These are phyloP conservation scores for Corythornis vintsioides DNA, from an alignment of 2,113 vertebrate species.

Conservation along the genomic window DNA sequence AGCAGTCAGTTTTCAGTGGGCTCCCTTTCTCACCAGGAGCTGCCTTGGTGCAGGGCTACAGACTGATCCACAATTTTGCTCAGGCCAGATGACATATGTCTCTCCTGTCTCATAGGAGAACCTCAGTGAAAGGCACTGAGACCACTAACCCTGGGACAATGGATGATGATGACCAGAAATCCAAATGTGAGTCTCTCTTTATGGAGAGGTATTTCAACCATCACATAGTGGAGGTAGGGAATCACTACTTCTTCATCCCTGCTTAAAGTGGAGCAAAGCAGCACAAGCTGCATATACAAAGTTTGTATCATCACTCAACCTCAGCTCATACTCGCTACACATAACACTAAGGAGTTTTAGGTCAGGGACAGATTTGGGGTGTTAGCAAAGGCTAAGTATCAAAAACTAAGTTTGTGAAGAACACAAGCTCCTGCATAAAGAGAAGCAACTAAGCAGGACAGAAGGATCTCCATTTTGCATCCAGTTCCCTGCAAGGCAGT, in stretches of 20 bases:
- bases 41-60: background rate
- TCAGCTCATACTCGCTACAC: fast-evolving
- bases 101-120: background rate
- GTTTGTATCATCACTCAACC: background rate
- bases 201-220: background rate
- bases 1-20: slow-evolving; percentile 22
- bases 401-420: background rate
- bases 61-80: background rate
- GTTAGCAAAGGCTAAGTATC: background rate
- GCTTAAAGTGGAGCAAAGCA: background rate
- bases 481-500: background rate
- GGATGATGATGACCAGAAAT: background rate
- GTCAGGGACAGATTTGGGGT: background rate
- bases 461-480: background rate
- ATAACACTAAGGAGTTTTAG: background rate
- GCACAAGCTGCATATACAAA: background rate
- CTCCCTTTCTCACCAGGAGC: background rate
- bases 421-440: background rate
- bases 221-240: background rate
- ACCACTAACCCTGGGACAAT: background rate
- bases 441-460: background rate
- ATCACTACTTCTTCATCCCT: background rate
- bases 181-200: background rate
- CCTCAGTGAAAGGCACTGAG: fast-evolving
- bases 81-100: background rate